Evolutionary conservation across 2,797 vertebrate species (phyloP).

Genomic region (Gastrophryne carolinensis): DNA sequence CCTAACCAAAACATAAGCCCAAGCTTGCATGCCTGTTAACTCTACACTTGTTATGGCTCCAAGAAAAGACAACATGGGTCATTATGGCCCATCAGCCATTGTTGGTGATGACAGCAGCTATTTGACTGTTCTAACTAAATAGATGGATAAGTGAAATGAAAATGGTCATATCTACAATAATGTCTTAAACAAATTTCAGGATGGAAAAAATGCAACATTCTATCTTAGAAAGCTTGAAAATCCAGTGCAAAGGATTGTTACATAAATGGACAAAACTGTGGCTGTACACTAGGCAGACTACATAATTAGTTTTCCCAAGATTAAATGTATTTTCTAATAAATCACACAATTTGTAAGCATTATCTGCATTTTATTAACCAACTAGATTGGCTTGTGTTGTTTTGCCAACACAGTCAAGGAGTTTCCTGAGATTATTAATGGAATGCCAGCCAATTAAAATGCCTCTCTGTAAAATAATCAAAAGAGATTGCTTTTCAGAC

Average conservation of each 20-base stretch:
- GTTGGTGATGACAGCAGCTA: not conserved
- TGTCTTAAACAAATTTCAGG: not conserved
- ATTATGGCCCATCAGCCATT: not conserved
- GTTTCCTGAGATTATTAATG: constrained; percentile 40
- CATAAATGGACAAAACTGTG: not conserved
- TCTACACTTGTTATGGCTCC: not conserved
- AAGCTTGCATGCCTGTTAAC: not conserved
- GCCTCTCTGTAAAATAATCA: constrained; percentile 11
- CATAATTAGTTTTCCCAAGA: not conserved
- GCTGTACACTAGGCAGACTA: not conserved
- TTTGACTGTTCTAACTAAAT: not conserved
- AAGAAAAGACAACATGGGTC: not conserved
- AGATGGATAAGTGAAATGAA: no score
- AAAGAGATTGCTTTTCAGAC: constrained; percentile 4
- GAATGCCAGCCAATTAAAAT: constrained; percentile 40
- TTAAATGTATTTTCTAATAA: constrained; percentile 18
- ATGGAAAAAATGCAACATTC: not conserved
- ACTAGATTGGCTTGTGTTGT: constrained; percentile 26
- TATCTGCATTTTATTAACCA: constrained; percentile 20
- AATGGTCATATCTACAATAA: no score
- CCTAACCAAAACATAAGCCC: not conserved
- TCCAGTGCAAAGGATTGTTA: not conserved
- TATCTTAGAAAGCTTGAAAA: not conserved
- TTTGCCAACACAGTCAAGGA: constrained; percentile 3
- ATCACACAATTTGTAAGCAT: constrained; percentile 1